phyloP scores from a whole-genome alignment of 2,888 invertebrate species.

The Eledona agricola region DNA sequence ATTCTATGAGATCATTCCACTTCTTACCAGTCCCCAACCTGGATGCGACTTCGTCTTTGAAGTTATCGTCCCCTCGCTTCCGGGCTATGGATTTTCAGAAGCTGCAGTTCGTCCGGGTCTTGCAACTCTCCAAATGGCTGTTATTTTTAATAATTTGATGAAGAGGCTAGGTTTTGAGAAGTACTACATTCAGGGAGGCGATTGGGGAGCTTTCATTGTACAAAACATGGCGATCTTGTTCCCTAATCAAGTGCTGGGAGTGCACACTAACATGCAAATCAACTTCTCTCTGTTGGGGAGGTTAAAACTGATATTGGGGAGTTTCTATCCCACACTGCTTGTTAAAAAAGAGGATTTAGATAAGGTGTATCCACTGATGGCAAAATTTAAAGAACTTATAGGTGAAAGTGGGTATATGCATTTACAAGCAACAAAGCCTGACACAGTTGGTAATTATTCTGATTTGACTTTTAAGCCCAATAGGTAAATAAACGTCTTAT shows the following conservation, averaged over 20 bases:
- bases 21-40: constrained; percentile 26
- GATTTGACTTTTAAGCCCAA: no score
- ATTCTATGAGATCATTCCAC: constrained; percentile 71
- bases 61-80: constrained; percentile 42
- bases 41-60: constrained; percentile 36
- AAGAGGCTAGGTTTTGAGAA: constrained; percentile 70
- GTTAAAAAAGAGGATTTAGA: constrained; percentile 64
- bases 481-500: no score
- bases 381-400: constrained; percentile 33
- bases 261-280: constrained; percentile 67
- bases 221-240: constrained; percentile 71
- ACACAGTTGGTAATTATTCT: no score
- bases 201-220: constrained; percentile 80
- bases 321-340: constrained; percentile 67
- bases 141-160: constrained; percentile 76
- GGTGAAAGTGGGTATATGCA: constrained; percentile 70
- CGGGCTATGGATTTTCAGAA: constrained; percentile 47
- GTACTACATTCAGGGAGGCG: constrained; percentile 81
- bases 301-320: constrained; percentile 61
- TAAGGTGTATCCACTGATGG: constrained; percentile 64
- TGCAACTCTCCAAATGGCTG: constrained; percentile 66
- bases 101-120: constrained; percentile 71
- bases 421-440: constrained; percentile 87
- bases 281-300: constrained; percentile 56
- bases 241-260: constrained; percentile 67